A percentile compares a stretch with the other conserved stretches of the same genome.
Conservation (phyloP, 2,113 vertebrate genomes). For the Microtus richardsoni region DNA sequence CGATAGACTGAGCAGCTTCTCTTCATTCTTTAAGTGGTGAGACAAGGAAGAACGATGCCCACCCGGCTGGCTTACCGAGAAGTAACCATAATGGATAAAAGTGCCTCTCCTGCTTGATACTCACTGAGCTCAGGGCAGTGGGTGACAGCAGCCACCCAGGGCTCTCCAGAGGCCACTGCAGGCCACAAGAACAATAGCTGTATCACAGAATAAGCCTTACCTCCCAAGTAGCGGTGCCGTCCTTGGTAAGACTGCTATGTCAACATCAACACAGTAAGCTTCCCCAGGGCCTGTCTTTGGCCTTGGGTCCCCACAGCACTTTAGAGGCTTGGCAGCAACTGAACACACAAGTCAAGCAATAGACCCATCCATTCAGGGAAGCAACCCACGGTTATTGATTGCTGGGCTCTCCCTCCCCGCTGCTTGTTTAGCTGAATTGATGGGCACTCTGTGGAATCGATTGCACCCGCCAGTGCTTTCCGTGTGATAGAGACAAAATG, state of each 20-base stretch:
- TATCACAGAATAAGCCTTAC: neutral
- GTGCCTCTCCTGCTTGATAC: neutral
- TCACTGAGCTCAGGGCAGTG: no score
- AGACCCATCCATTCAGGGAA: constrained; percentile 41
- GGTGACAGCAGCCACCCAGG: neutral
- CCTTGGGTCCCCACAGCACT: neutral
- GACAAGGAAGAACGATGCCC: neutral
- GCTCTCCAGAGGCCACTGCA: neutral
- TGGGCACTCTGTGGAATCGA: constrained; percentile 28
- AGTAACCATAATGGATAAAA: neutral
- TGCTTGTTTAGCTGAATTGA: constrained; percentile 63
- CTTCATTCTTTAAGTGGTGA: neutral
- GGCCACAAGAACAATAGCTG: accelerated
- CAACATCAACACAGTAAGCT: neutral
- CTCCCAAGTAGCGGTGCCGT: neutral
- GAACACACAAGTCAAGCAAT: neutral
- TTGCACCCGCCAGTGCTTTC: neutral
- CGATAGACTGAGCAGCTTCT: neutral
- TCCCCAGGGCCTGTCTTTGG: neutral
- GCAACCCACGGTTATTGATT: constrained; percentile 44
- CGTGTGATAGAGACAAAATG: constrained; percentile 28
- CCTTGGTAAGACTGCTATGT: neutral
- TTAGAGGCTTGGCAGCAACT: neutral
- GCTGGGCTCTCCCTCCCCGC: neutral
- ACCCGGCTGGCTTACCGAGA: neutral